phyloP scores from a whole-genome alignment of 2,797 vertebrate genomes.

The Centropyge bicolor region DNA sequence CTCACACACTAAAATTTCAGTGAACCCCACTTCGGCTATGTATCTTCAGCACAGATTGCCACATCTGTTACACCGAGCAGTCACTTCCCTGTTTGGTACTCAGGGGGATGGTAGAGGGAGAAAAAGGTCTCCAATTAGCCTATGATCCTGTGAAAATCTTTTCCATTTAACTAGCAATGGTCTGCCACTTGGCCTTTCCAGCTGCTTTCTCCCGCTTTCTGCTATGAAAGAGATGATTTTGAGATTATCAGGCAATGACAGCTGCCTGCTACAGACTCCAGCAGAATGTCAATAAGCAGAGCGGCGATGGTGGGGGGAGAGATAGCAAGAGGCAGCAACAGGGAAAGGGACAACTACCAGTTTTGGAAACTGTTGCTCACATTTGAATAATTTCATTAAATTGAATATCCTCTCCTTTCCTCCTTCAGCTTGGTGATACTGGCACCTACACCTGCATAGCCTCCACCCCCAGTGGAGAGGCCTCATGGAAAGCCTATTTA shows the following conservation, averaged over 20 bases:
- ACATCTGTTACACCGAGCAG: constrained; percentile 47
- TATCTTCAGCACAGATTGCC: constrained; percentile 24
- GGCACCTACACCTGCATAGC: constrained; percentile 96
- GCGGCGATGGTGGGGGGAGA: constrained; percentile 20
- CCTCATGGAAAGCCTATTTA: constrained; percentile 95
- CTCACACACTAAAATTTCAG: neutral
- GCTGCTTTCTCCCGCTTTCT: constrained; percentile 59
- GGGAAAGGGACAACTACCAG: neutral
- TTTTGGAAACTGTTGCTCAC: constrained; percentile 42
- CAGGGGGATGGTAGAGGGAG: constrained; percentile 20
- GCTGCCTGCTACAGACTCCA: constrained; percentile 52
- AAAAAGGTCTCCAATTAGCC: constrained; percentile 73
- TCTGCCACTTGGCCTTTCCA: constrained; percentile 70
- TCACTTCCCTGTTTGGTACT: constrained; percentile 35
- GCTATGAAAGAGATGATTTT: constrained; percentile 56
- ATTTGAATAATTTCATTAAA: constrained; percentile 53
- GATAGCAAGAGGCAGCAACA: constrained; percentile 6
- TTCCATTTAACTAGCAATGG: constrained; percentile 68
- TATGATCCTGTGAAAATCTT: constrained; percentile 65
- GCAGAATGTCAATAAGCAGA: constrained; percentile 64
- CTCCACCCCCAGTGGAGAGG: constrained; percentile 96
- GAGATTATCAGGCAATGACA: constrained; percentile 70
- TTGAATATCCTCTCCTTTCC: constrained; percentile 23
- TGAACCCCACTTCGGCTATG: neutral
- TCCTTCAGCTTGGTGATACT: constrained; percentile 92